Percentiles rank a stretch among this genome's conserved stretches.
Conservation (phyloP, 2,797 vertebrate species). For the Paedocypris micromegethes region DNA sequence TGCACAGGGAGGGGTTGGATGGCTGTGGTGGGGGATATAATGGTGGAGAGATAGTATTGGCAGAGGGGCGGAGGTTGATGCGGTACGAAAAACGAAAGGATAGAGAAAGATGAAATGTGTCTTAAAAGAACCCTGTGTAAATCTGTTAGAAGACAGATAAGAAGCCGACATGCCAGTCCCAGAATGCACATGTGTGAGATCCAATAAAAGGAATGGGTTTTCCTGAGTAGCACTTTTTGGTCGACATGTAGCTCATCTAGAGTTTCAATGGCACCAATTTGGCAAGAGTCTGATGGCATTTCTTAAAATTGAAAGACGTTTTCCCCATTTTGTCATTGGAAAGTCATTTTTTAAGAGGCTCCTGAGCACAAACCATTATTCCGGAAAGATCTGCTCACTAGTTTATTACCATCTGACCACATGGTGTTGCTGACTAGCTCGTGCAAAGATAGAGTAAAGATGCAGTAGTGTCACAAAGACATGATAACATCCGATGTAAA, state of each 20-base stretch:
- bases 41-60: constrained; percentile 67
- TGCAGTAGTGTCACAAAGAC: constrained; percentile 17
- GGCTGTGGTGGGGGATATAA: constrained; percentile 43
- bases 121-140: not conserved
- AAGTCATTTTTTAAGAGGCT: too few relatives aligned
- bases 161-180: not conserved
- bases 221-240: too few relatives aligned
- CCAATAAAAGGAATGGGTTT: too few relatives aligned
- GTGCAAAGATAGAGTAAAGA: constrained; percentile 23
- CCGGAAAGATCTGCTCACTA: too few relatives aligned
- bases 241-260: too few relatives aligned
- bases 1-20: constrained; percentile 60
- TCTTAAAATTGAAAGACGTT: too few relatives aligned
- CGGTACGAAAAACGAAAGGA: constrained; percentile 56
- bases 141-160: not conserved
- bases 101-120: constrained; percentile 43
- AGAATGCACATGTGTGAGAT: too few relatives aligned
- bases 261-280: too few relatives aligned
- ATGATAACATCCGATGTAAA: constrained; percentile 14
- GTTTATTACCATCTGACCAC: not conserved
- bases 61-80: constrained; percentile 72
- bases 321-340: too few relatives aligned
- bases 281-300: too few relatives aligned
- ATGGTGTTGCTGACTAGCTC: not conserved
- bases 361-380: too few relatives aligned